Conservation (phyloP, 2,888 invertebrate genomes). For the Latrodectus elegans region DNA sequence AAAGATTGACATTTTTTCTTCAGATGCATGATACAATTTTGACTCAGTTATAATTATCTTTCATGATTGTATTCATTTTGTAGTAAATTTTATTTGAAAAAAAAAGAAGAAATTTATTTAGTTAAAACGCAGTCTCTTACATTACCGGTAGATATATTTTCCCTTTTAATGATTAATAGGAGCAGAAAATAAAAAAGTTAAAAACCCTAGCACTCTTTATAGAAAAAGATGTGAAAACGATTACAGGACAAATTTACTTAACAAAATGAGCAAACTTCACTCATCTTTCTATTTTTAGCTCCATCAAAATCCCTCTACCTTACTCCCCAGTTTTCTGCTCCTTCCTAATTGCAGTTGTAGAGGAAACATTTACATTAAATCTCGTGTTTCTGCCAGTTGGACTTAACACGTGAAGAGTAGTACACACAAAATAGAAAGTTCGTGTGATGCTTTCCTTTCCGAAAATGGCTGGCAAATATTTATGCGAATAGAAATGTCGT, state of each 20-base stretch:
- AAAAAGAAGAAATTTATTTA: too few relatives aligned
- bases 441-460: background rate
- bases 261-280: background rate
- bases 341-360: background rate
- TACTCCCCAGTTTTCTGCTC: background rate
- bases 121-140: too few relatives aligned
- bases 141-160: too few relatives aligned
- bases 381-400: conserved; percentile 1
- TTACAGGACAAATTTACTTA: conserved; percentile 5
- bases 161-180: too few relatives aligned
- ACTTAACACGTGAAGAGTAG: background rate
- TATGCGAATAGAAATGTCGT: background rate
- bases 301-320: background rate
- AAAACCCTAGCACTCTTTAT: background rate
- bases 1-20: too few relatives aligned
- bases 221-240: background rate
- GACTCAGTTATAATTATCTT: too few relatives aligned
- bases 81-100: too few relatives aligned
- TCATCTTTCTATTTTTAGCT: conserved; percentile 2
- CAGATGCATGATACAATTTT: too few relatives aligned
- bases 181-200: too few relatives aligned
- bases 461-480: background rate
- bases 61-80: too few relatives aligned
- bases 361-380: conserved; percentile 1
- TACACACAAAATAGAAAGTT: background rate